Conservation (phyloP, 1,140 invertebrate genomes). For the Magallana gigas region DNA sequence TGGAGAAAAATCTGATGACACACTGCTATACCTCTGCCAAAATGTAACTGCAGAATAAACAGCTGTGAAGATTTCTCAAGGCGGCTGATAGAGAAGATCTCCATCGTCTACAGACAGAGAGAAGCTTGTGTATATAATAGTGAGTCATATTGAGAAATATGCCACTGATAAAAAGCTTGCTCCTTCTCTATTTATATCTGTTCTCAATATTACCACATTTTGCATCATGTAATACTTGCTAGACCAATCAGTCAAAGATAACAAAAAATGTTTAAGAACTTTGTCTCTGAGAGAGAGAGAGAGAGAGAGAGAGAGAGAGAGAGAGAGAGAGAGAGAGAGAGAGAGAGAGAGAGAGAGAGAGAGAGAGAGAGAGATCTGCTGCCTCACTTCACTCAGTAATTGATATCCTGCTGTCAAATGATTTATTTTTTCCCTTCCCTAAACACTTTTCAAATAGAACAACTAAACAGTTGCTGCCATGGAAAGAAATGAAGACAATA, state of each 20-base stretch:
- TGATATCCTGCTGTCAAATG: conserved; percentile 3
- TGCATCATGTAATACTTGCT: conserved; percentile 1
- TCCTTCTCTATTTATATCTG: conserved; percentile 28
- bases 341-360: conserved; percentile 16
- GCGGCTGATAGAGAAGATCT: background rate
- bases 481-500: conserved; percentile 10
- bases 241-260: background rate
- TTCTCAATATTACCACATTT: conserved; percentile 6
- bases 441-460: background rate
- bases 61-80: conserved; percentile 18
- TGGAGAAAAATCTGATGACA: background rate
- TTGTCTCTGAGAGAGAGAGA: background rate
- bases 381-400: background rate
- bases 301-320: background rate
- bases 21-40: conserved; percentile 18
- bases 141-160: conserved; percentile 38
- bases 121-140: conserved; percentile 28
- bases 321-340: conserved; percentile 14
- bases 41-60: background rate
- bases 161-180: conserved; percentile 21
- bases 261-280: background rate
- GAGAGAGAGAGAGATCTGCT: background rate
- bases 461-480: background rate
- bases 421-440: background rate
- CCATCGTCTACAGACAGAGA: conserved; percentile 1